Percentiles rank a stretch among this genome's conserved stretches.
phyloP scores from a whole-genome alignment of 2,888 invertebrate genomes.

The Muschampia plurimacula region DNA sequence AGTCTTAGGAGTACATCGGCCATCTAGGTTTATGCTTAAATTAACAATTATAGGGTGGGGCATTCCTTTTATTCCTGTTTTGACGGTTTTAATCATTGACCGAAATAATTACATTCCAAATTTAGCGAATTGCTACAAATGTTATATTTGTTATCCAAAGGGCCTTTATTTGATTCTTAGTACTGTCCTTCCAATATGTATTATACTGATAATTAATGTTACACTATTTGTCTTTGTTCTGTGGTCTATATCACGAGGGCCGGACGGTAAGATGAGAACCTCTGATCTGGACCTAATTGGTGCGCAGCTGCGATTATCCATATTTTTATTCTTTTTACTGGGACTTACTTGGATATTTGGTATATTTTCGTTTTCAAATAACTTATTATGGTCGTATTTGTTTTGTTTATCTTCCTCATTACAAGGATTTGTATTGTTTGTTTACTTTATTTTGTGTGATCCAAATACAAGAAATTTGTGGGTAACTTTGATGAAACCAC shows the following conservation, averaged over 20 bases:
- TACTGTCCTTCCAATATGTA: constrained; percentile 81
- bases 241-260: constrained; percentile 78
- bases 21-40: constrained; percentile 87
- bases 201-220: constrained; percentile 82
- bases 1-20: constrained; percentile 85
- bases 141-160: constrained; percentile 83
- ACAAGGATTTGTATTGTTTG: constrained; percentile 87
- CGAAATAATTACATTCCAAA: constrained; percentile 75
- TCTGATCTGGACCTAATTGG: constrained; percentile 69
- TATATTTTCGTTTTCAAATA: constrained; percentile 79
- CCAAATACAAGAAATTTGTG: constrained; percentile 82
- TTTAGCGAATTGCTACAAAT: constrained; percentile 43
- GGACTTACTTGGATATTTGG: constrained; percentile 88
- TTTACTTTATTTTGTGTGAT: constrained; percentile 87
- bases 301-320: constrained; percentile 83
- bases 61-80: constrained; percentile 83
- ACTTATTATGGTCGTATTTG: constrained; percentile 85
- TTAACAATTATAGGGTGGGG: constrained; percentile 88
- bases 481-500: constrained; percentile 73
- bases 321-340: constrained; percentile 86
- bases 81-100: constrained; percentile 73
- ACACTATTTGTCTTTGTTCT: constrained; percentile 84
- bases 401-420: constrained; percentile 87
- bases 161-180: constrained; percentile 78
- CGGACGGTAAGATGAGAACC: constrained; percentile 78